These are phyloP conservation scores for Antennarius striatus DNA, from an alignment of 2,113 vertebrate genomes.

Conservation along the genomic window DNA sequence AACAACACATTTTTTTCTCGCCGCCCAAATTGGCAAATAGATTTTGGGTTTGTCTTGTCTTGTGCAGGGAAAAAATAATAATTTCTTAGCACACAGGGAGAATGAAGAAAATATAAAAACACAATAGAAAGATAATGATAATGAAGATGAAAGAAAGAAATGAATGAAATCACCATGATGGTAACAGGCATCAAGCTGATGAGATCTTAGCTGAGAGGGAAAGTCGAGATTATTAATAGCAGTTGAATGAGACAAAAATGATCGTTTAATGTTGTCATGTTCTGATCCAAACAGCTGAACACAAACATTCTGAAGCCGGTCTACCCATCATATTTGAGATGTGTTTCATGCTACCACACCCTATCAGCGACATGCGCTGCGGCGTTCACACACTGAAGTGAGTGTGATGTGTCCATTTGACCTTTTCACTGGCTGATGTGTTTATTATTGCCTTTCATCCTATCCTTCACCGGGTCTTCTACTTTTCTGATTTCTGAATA, in stretches of 20 bases:
- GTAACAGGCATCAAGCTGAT: slow-evolving; percentile 19
- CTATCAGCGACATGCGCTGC: slow-evolving; percentile 28
- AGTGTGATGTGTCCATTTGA: slow-evolving; percentile 35
- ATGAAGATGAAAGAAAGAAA: slow-evolving; percentile 20
- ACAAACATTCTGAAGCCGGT: slow-evolving; percentile 20
- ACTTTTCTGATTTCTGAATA: slow-evolving; percentile 21
- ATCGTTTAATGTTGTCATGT: slow-evolving; percentile 41
- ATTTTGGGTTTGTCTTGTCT: not conserved
- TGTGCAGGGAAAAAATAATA: slow-evolving; percentile 5
- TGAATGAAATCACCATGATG: slow-evolving; percentile 6
- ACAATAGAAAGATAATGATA: slow-evolving; percentile 19
- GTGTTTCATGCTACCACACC: slow-evolving; percentile 14
- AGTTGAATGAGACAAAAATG: slow-evolving; percentile 48
- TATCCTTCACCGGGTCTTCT: slow-evolving; percentile 10
- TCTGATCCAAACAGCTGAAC: slow-evolving; percentile 45
- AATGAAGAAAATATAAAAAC: not conserved
- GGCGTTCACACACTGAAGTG: slow-evolving; percentile 44
- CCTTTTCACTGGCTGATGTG: slow-evolving; percentile 32
- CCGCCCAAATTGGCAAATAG: too few relatives aligned
- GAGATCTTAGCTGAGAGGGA: slow-evolving; percentile 42
- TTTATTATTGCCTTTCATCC: slow-evolving; percentile 33
- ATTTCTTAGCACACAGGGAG: too few relatives aligned
- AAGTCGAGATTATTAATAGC: slow-evolving; percentile 25
- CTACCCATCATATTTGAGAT: not conserved
- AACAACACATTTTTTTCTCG: too few relatives aligned